These are phyloP conservation scores for Hypsopygia costalis DNA, from an alignment of 2,888 invertebrate genomes.

Conservation along the genomic window DNA sequence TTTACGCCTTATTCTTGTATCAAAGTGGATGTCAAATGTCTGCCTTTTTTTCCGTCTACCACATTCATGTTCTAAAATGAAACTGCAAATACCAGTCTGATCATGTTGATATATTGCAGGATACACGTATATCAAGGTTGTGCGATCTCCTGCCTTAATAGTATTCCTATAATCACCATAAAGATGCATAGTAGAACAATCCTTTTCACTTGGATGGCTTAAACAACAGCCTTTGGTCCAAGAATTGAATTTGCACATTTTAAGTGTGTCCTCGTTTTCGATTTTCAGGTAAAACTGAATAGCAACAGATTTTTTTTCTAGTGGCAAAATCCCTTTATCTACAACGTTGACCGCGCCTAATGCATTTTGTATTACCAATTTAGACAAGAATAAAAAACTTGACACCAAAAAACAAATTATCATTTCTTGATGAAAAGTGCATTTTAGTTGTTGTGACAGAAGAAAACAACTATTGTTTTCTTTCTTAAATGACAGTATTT, in stretches of 20 bases:
- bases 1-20: slow-evolving; percentile 37
- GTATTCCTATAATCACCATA: slow-evolving; percentile 26
- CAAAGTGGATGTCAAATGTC: slow-evolving; percentile 39
- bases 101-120: slow-evolving; percentile 49
- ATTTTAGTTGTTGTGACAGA: slow-evolving; percentile 7
- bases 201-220: slow-evolving; percentile 29
- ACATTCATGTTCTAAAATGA: slow-evolving; percentile 38
- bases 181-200: slow-evolving; percentile 36
- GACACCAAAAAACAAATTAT: background rate
- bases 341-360: slow-evolving; percentile 35
- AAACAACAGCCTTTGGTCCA: slow-evolving; percentile 45
- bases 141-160: slow-evolving; percentile 39
- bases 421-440: slow-evolving; percentile 1
- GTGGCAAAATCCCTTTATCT: slow-evolving; percentile 51
- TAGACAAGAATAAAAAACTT: slow-evolving; percentile 21
- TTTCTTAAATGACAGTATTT: slow-evolving; percentile 11
- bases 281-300: slow-evolving; percentile 55
- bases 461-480: background rate
- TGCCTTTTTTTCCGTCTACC: slow-evolving; percentile 21
- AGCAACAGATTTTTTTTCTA: slow-evolving; percentile 46
- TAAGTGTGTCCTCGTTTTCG: slow-evolving; percentile 37
- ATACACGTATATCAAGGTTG: slow-evolving; percentile 42
- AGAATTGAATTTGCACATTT: slow-evolving; percentile 34
- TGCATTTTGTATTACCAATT: slow-evolving; percentile 18
- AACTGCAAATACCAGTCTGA: slow-evolving; percentile 47